These are phyloP conservation scores for Taurulus bubalis DNA, from an alignment of 2,113 vertebrate species.

Conservation along the genomic window DNA sequence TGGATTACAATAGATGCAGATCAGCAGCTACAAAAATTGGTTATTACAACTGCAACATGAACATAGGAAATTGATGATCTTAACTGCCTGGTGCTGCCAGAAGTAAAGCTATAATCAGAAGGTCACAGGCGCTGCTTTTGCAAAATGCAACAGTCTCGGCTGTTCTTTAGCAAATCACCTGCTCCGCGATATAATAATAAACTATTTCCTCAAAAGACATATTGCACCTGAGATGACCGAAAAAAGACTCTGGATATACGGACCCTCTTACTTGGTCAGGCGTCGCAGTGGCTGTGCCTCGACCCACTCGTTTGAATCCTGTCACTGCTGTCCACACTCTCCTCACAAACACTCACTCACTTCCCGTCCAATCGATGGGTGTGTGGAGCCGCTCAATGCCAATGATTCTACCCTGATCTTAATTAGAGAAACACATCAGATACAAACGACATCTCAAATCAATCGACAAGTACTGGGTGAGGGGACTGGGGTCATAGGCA, in stretches of 20 bases:
- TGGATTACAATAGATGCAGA: conserved; percentile 28
- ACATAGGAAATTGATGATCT: conserved; percentile 15
- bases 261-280: neutral
- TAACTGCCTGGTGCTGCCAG: neutral
- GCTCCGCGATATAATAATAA: neutral
- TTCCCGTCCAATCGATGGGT: conserved; percentile 90
- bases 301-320: conserved; percentile 36
- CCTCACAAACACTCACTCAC: conserved; percentile 85
- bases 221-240: neutral
- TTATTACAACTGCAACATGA: conserved; percentile 19
- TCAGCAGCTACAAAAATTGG: conserved; percentile 14
- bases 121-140: neutral
- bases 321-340: conserved; percentile 76
- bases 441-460: conserved; percentile 95
- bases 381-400: conserved; percentile 93
- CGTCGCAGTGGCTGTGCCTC: neutral
- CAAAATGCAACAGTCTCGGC: neutral
- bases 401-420: conserved; percentile 97
- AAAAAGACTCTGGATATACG: neutral
- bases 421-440: conserved; percentile 98
- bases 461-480: conserved; percentile 86
- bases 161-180: neutral
- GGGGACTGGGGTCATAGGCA: conserved; percentile 81
- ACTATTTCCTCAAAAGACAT: conserved; percentile 3
- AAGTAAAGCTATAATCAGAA: neutral